Base-by-base conservation (phyloP, 2,113 vertebrate genomes). In the Acinonyx jubatus region DNA sequence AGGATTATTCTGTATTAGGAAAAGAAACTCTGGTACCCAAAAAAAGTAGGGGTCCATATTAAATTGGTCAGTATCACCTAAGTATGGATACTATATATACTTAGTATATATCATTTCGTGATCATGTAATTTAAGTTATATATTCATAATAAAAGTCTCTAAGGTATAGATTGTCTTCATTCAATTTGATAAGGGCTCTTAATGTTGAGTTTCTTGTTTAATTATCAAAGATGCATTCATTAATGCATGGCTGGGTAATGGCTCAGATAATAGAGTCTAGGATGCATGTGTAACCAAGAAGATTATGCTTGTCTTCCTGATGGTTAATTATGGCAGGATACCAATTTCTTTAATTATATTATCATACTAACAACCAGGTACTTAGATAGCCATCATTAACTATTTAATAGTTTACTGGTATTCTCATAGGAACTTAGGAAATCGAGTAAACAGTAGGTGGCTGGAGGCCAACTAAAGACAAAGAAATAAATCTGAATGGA, bases 301-400 rank as follows among this genome's bases (percentile, higher is more conserved):
- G 41, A 90, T 94, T 90, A 38, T 82, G 12, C 38, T 23, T 82
- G 3, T 74, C 18, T 36, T 41, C 13, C 48, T 71, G 63, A 68
- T 84, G 65, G 55, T 57, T 55, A 81, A 57, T 93, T 95, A 85
- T 50, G 61, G 41, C 65, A 89, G 5, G 36, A 50, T 78, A n/a
- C 36, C 27, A 81, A 27, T 87, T 73, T 88, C 15, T 66, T 86
- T 85, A 91, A 96, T 85, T 88, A 82, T 45, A 85, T 41, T 81
- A 21, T 93, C 66, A 66, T 71, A 50, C 11, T 81, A 78, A 95
- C 33, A 93, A 71, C 8, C 1, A 45, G 73, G 38, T 50, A 93
- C 45, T 84, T 95, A 82, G 78, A 29, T 85, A 66, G 25, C 66
- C 55, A 73, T 95, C 45, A 89, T 52, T 91, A 52, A 74, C 48